Evolutionary conservation across 2,797 vertebrate genomes (phyloP).

Genomic region (Serranus cabrilla): DNA sequence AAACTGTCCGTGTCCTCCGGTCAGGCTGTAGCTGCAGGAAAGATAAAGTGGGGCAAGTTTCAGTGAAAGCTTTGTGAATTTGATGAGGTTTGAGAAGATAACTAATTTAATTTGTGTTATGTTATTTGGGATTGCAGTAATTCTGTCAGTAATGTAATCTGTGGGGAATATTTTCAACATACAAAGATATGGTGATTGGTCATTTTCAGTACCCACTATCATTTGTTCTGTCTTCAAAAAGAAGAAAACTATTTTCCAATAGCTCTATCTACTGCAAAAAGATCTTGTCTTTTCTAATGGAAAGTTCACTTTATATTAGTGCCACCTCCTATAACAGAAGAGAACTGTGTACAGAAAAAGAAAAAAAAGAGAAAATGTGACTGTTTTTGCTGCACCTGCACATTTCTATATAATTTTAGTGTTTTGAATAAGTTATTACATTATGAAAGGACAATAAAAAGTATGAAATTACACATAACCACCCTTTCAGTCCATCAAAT

Average conservation of each 20-base stretch:
- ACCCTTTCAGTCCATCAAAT: not conserved
- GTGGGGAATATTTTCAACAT: not conserved
- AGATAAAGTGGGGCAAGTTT: conserved; percentile 11
- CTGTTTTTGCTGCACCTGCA: not conserved
- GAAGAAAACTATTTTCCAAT: not conserved
- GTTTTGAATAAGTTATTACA: not conserved
- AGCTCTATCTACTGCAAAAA: not conserved
- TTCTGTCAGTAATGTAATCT: too few relatives aligned
- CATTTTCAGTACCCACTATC: not conserved
- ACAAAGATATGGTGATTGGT: not conserved
- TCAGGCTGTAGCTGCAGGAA: conserved; percentile 91
- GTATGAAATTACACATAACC: not conserved
- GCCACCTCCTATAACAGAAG: not conserved
- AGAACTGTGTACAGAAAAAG: not conserved
- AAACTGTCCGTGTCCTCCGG: conserved; percentile 94
- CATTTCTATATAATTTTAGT: not conserved
- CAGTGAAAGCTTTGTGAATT: not conserved
- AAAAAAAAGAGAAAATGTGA: not conserved
- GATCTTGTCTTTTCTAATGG: not conserved
- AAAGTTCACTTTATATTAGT: not conserved
- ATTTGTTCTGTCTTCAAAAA: not conserved
- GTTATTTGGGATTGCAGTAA: not conserved
- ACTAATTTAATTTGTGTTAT: not conserved
- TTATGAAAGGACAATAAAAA: not conserved
- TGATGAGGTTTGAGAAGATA: not conserved